phyloP scores from a whole-genome alignment of 2,113 vertebrate species.

The Zosterops hypoxanthus region DNA sequence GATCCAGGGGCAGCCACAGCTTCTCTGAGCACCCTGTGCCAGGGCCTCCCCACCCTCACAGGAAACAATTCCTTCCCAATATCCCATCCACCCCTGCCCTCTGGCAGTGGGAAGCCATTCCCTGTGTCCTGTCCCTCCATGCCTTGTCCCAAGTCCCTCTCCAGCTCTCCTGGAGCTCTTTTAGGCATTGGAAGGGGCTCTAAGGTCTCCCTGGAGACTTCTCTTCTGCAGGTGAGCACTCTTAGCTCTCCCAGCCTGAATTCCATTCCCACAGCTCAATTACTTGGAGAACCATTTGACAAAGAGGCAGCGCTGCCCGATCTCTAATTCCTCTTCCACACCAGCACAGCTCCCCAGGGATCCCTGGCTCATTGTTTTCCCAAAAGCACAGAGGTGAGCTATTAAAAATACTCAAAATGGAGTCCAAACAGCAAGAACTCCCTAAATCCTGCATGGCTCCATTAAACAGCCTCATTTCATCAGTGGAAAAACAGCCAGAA shows the following conservation, averaged over 20 bases:
- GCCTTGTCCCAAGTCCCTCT: neutral
- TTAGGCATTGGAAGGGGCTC: neutral
- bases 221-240: neutral
- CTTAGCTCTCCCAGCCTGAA: neutral
- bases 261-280: neutral
- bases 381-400: neutral
- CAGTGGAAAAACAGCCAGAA: neutral
- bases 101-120: neutral
- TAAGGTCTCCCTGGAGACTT: neutral
- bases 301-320: rapidly evolving
- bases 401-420: neutral
- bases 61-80: neutral
- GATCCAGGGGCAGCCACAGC: neutral
- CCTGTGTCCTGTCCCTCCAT: neutral
- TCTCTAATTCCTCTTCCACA: neutral
- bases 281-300: neutral
- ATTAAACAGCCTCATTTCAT: neutral
- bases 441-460: neutral
- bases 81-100: rapidly evolving
- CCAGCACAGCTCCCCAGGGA: neutral
- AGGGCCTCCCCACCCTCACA: rapidly evolving
- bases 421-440: neutral
- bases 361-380: neutral
- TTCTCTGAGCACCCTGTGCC: neutral
- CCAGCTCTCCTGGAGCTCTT: neutral